Percentiles rank a stretch among this genome's conserved stretches.
Conservation (phyloP, 2,888 invertebrate genomes). For the Lycia hirtaria region DNA sequence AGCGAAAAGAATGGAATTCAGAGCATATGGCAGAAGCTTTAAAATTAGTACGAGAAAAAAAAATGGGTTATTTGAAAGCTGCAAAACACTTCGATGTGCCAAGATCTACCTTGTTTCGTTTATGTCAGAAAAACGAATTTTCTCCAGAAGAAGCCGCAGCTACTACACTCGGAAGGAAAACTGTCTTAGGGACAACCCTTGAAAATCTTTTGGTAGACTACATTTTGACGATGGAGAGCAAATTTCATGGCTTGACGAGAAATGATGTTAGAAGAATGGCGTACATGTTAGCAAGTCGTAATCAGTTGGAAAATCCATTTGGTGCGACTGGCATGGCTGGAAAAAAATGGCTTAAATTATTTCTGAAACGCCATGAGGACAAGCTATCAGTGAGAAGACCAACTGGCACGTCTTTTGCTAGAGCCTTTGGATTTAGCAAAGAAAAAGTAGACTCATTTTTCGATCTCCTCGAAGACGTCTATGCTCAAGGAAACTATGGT, state of each 20-base stretch:
- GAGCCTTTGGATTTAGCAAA: background rate
- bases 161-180: no score
- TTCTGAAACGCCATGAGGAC: background rate
- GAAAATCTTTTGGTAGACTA: no score
- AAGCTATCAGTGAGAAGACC: background rate
- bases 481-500: background rate
- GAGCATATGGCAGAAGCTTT: background rate
- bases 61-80: slow-evolving; percentile 26
- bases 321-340: no score
- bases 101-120: slow-evolving; percentile 15
- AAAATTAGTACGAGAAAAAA: slow-evolving; percentile 18
- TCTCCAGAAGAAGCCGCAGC: background rate
- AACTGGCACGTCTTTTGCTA: background rate
- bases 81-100: slow-evolving; percentile 18
- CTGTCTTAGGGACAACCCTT: no score
- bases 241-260: no score
- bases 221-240: no score
- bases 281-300: no score
- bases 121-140: background rate
- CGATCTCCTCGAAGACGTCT: background rate
- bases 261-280: no score
- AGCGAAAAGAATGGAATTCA: background rate
- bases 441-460: background rate
- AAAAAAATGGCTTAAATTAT: background rate
- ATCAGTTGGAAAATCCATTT: no score